These are phyloP conservation scores for Agelaius phoeniceus DNA, from an alignment of 2,113 vertebrate species.

Conservation along the genomic window DNA sequence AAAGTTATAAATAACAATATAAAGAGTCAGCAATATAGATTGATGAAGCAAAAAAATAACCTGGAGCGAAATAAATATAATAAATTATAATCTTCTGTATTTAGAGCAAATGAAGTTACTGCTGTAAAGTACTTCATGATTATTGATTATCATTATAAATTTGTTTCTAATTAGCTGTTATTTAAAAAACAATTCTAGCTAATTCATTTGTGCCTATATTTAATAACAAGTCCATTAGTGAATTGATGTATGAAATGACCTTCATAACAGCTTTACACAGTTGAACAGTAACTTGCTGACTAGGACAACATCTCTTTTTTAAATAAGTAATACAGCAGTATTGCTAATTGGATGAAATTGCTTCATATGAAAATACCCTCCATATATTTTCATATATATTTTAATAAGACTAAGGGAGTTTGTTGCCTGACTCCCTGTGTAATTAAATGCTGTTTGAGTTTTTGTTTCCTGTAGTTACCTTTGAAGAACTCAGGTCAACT, in stretches of 20 bases:
- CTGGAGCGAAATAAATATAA: background rate
- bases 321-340: background rate
- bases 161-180: background rate
- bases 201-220: background rate
- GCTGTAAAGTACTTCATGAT: background rate
- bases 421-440: background rate
- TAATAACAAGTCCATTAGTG: background rate
- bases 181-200: background rate
- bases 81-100: conserved; percentile 11
- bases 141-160: conserved; percentile 5
- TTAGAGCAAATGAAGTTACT: background rate
- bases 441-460: background rate
- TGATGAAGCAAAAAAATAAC: conserved; percentile 16
- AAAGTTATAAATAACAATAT: background rate
- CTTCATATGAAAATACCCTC: background rate
- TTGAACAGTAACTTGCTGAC: background rate
- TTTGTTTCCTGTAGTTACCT: background rate
- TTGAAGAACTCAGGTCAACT: background rate
- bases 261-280: background rate
- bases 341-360: background rate
- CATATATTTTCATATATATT: background rate
- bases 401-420: background rate
- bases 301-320: background rate
- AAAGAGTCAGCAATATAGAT: background rate
- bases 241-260: background rate